These are phyloP conservation scores for Xiphophorus couchianus DNA, from an alignment of 2,113 vertebrate species.

Conservation along the genomic window DNA sequence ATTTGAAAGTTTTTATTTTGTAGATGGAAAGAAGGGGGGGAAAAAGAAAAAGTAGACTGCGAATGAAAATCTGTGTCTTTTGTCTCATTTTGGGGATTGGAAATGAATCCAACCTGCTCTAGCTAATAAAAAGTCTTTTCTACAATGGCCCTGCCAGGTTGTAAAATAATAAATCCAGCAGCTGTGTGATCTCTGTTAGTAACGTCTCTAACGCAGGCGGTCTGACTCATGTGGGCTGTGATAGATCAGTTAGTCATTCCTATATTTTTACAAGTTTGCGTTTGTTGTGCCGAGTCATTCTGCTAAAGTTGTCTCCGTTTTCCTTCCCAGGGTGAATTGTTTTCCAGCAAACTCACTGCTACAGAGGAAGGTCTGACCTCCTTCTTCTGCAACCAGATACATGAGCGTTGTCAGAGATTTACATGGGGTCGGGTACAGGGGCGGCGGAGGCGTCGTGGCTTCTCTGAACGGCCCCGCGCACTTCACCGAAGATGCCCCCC, in stretches of 20 bases:
- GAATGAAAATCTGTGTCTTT: neutral
- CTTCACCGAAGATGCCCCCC: slow-evolving; percentile 94
- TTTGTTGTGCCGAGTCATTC: slow-evolving; percentile 12
- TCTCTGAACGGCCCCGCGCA: slow-evolving; percentile 72
- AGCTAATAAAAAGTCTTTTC: neutral
- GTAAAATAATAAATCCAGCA: neutral
- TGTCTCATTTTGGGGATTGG: neutral
- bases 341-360: slow-evolving; percentile 65
- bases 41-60: too few species aligned
- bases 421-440: slow-evolving; percentile 87
- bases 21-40: neutral
- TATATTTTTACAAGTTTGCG: slow-evolving; percentile 1
- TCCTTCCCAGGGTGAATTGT: slow-evolving; percentile 77
- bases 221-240: slow-evolving; percentile 1
- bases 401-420: slow-evolving; percentile 88
- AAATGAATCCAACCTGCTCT: neutral
- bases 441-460: slow-evolving; percentile 73
- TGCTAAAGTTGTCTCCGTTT: slow-evolving; percentile 14
- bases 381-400: slow-evolving; percentile 61
- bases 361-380: slow-evolving; percentile 80
- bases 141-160: neutral
- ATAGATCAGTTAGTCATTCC: slow-evolving; percentile 7
- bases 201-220: neutral
- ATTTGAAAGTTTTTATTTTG: neutral
- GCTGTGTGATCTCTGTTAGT: neutral